Evolutionary conservation across 2,888 invertebrate species (phyloP).

Genomic region (Zaprionus bogoriensis): DNA sequence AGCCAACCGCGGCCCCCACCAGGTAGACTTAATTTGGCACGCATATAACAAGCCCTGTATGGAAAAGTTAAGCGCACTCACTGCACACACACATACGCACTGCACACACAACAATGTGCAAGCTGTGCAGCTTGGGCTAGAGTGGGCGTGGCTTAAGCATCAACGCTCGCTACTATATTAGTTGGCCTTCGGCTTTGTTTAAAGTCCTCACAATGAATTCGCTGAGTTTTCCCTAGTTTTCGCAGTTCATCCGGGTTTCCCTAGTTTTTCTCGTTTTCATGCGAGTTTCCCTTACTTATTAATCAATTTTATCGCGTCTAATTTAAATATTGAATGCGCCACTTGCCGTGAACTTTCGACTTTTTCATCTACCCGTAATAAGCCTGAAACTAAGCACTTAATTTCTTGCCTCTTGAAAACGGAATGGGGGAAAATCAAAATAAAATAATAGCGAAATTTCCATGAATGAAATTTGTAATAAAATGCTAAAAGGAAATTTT

Average conservation of each 20-base stretch:
- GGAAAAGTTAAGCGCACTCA: constrained; percentile 28
- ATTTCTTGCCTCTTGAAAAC: constrained; percentile 19
- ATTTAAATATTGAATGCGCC: constrained; percentile 61
- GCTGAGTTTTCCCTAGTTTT: constrained; percentile 7
- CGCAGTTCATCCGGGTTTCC: background rate
- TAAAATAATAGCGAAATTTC: constrained; percentile 27
- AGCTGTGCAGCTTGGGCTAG: constrained; percentile 42
- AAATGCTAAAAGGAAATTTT: constrained; percentile 19
- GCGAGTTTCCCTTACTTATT: constrained; percentile 32
- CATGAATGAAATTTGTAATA: constrained; percentile 51
- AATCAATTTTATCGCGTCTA: constrained; percentile 60
- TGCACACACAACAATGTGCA: constrained; percentile 54
- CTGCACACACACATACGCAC: constrained; percentile 14
- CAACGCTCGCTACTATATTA: constrained; percentile 65
- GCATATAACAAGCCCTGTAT: constrained; percentile 48
- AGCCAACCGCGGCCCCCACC: constrained; percentile 9
- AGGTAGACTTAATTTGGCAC: constrained; percentile 57
- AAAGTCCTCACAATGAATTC: constrained; percentile 40
- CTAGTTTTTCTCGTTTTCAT: too few relatives aligned
- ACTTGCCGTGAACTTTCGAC: constrained; percentile 3
- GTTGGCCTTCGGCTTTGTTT: constrained; percentile 60
- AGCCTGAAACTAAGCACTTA: constrained; percentile 34
- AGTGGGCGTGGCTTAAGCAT: constrained; percentile 63
- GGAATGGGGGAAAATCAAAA: background rate
- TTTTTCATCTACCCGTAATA: constrained; percentile 44